Conservation (phyloP, 2,888 invertebrate species). For the Trypoxylon attenuatum region DNA sequence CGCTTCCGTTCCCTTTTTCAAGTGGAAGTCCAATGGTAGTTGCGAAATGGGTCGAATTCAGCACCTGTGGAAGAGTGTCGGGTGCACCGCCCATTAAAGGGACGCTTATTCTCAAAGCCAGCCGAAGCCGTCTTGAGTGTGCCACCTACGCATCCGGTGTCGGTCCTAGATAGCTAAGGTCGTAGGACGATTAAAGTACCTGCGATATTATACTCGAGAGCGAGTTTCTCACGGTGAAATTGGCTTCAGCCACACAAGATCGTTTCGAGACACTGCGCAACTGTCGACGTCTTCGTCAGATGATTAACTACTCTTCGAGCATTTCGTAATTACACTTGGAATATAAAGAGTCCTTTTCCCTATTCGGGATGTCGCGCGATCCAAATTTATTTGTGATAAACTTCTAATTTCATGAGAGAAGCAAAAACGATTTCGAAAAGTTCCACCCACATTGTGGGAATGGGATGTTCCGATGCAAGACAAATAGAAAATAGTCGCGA, state of each 20-base stretch:
- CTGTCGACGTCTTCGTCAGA: neutral
- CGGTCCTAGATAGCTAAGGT: slow-evolving; percentile 12
- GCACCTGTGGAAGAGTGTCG: slow-evolving; percentile 44
- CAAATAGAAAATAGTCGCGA: no score
- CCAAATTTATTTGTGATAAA: neutral
- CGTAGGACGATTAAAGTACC: slow-evolving; percentile 34
- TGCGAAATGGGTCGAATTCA: slow-evolving; percentile 33
- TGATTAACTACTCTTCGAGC: slow-evolving; percentile 29
- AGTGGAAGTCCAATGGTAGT: slow-evolving; percentile 10
- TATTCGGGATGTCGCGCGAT: neutral
- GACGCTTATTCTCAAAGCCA: slow-evolving; percentile 36
- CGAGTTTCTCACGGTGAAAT: slow-evolving; percentile 52
- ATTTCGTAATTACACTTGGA: slow-evolving; percentile 15
- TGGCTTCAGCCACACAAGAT: neutral
- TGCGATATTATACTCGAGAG: slow-evolving; percentile 15
- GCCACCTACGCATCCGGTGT: slow-evolving; percentile 50
- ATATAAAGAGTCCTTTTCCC: neutral
- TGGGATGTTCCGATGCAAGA: no score
- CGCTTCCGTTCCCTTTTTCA: slow-evolving; percentile 47
- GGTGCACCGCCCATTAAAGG: slow-evolving; percentile 33
- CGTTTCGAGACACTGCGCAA: neutral
- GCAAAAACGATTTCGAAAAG: no score
- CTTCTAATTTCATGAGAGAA: no score
- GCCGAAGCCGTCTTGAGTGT: slow-evolving; percentile 20
- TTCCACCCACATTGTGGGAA: no score